phyloP scores from a whole-genome alignment of 2,888 invertebrate species.

The Caenorhabditis sp. region DNA sequence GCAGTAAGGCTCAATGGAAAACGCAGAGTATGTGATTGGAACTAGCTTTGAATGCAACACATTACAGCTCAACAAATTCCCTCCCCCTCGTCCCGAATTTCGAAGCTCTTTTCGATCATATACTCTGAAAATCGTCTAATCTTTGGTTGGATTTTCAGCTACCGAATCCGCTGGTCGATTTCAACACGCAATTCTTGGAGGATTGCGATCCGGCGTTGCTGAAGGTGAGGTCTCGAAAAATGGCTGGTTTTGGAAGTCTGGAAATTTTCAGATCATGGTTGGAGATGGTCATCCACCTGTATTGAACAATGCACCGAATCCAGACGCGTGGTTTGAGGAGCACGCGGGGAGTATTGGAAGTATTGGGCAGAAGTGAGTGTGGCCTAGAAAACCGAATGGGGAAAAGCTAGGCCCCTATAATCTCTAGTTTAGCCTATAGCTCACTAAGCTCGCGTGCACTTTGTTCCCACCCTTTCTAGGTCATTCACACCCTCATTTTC shows the following conservation, averaged over 20 bases:
- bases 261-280: slow-evolving; percentile 38
- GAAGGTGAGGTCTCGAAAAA: neutral
- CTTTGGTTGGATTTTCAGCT: slow-evolving; percentile 36
- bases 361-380: neutral
- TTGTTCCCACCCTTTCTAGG: no score
- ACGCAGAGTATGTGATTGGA: slow-evolving; percentile 2
- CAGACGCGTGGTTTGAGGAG: neutral
- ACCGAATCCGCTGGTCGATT: slow-evolving; percentile 16
- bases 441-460: no score
- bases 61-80: no score
- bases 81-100: neutral
- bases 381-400: neutral
- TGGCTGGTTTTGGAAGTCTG: neutral
- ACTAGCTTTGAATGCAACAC: neutral
- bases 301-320: neutral
- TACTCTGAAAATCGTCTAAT: neutral
- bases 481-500: slow-evolving; percentile 2
- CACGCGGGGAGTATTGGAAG: neutral
- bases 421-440: no score
- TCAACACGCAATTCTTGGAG: slow-evolving; percentile 21
- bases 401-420: no score
- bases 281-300: slow-evolving; percentile 8
- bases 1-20: slow-evolving; percentile 4
- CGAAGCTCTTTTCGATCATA: neutral
- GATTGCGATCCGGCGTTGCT: slow-evolving; percentile 32